A percentile compares a stretch with the other conserved stretches of the same genome.
Evolutionary conservation across 2,797 vertebrate genomes (phyloP).

Genomic region (Oophaga sylvatica): DNA sequence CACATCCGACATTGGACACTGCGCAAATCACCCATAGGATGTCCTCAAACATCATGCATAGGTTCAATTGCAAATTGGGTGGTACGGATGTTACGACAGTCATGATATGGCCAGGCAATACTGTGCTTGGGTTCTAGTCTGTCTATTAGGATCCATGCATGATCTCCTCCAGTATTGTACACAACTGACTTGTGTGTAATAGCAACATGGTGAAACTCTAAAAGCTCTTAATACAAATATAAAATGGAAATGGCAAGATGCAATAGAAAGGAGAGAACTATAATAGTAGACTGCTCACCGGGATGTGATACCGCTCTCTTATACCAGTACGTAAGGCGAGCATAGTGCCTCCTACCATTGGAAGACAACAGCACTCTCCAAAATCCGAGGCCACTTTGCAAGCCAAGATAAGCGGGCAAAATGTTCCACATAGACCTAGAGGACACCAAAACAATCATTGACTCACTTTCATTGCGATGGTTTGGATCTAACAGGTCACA

Average conservation of each 20-base stretch:
- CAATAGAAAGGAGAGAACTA: background rate
- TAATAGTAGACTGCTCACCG: conserved; percentile 60
- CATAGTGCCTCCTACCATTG: conserved; percentile 66
- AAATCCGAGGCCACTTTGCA: conserved; percentile 69
- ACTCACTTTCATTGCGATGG: background rate
- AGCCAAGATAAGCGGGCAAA: conserved; percentile 65
- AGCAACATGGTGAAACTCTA: too few species aligned
- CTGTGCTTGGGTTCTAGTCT: too few species aligned
- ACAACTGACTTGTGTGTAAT: too few species aligned
- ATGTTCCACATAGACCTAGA: conserved; percentile 64
- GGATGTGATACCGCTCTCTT: conserved; percentile 70
- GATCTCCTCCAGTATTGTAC: too few species aligned
- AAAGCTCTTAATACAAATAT: background rate
- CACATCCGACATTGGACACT: too few species aligned
- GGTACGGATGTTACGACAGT: too few species aligned
- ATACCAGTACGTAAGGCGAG: conserved; percentile 70
- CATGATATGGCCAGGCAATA: too few species aligned
- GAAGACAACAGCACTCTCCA: conserved; percentile 72
- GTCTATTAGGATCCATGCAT: too few species aligned
- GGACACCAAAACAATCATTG: background rate
- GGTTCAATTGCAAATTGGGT: too few species aligned
- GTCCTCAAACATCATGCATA: too few species aligned
- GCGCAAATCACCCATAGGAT: too few species aligned
- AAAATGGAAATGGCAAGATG: background rate
- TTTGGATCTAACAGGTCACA: too few species aligned